Percentiles rank a stretch among this genome's conserved stretches.
Evolutionary conservation across 2,888 invertebrate species (phyloP).

Genomic region (Dynastes maya): DNA sequence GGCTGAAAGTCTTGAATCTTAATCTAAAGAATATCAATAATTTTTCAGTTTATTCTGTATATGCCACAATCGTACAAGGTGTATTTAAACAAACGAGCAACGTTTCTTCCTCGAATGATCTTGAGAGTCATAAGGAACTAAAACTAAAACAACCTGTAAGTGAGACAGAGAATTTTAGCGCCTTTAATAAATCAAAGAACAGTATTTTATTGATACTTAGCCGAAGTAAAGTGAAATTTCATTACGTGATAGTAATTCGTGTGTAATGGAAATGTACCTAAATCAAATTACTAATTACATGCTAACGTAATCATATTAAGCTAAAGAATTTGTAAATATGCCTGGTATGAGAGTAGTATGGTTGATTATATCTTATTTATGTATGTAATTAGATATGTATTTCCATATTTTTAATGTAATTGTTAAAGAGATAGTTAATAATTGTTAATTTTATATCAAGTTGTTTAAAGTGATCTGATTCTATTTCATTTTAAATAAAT

Average conservation of each 20-base stretch:
- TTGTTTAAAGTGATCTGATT: constrained; percentile 38
- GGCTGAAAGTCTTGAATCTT: no score
- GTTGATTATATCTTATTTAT: constrained; percentile 28
- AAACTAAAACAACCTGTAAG: not conserved
- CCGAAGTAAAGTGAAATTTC: not conserved
- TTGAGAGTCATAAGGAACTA: not conserved
- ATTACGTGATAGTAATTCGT: constrained; percentile 15
- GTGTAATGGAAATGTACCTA: constrained; percentile 3
- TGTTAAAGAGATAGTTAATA: constrained; percentile 39
- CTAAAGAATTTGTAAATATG: constrained; percentile 33
- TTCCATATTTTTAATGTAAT: constrained; percentile 24
- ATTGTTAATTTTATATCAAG: constrained; percentile 41
- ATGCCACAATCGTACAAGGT: not conserved
- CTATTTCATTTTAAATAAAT: constrained; percentile 33
- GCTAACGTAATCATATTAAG: constrained; percentile 17
- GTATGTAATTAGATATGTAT: constrained; percentile 29
- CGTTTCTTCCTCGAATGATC: not conserved
- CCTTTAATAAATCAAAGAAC: not conserved
- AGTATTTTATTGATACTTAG: constrained; percentile 24
- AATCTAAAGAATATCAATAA: no score
- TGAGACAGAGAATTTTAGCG: not conserved
- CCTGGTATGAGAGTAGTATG: constrained; percentile 39
- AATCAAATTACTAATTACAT: constrained; percentile 11
- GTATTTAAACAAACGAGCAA: constrained; percentile 1
- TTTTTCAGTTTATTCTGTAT: no score